Evolutionary conservation across 2,888 invertebrate species (phyloP), one percentile per base, ranked within the genome.

Genomic region (Synanthedon myopaeformis): DNA sequence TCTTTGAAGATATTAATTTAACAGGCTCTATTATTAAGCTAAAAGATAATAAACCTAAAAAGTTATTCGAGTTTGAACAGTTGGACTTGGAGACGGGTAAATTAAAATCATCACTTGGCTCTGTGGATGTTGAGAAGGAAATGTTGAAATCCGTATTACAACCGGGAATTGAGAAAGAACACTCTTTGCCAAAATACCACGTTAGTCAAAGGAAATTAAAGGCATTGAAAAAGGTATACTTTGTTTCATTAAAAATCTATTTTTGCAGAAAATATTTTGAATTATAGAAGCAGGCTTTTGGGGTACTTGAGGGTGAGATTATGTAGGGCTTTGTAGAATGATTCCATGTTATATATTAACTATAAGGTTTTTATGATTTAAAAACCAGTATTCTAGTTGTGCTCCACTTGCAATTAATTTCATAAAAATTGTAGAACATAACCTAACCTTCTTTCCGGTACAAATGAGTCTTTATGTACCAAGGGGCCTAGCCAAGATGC

Each of bases 91-190:
- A 85, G 42, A 81, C 82, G 1, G 83, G 87, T 10, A 81, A 82
- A 57, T 64, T 88, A 3, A 79, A 86, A 53, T 79, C 88, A 0
- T 75, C 78, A 6, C 63, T 83, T 4, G 82, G 89, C 3, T 65
- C 68, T 3, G 78, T 85, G 3, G 80, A 90, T 63, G 73, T 88
- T 48, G 89, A 90, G 4, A 86, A 91, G 59, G 76, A 91, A 56
- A 82, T 94, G 77, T 75, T 90, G 62, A 92, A 91, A 57, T 91
- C 92, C 49, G 83, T 88, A 2, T 71, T 93, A 55, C 88, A 89
- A 52, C 89, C 92, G 1, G 92, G 91, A 1, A 89, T 93, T 63
- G 93, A 94, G 64, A 89, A 91, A 62, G 76, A 91, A 52, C 88
- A 90, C 56, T 62, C 78, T 3, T 78, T 93, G 10, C 91, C 92